Conservation (phyloP, 2,888 invertebrate genomes). For the Branchipolynoe longqiensis region DNA sequence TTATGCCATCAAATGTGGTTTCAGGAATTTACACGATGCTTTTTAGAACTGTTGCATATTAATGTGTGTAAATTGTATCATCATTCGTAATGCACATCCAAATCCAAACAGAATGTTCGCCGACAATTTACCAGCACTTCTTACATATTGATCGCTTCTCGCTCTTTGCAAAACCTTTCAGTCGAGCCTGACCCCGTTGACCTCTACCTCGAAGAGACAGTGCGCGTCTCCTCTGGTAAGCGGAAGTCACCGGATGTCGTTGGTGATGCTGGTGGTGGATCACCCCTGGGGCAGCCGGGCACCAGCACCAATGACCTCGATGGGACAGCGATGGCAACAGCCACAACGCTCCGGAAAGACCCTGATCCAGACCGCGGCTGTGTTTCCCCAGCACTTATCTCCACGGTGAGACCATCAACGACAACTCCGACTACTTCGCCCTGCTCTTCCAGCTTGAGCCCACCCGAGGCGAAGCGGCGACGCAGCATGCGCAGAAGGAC, state of each 20-base stretch:
- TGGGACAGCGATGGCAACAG: not conserved
- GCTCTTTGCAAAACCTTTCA: conserved; percentile 24
- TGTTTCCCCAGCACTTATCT: not conserved
- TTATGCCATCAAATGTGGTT: too few relatives aligned
- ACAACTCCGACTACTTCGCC: not conserved
- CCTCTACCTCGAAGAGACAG: conserved; percentile 65
- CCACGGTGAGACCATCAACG: not conserved
- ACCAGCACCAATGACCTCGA: not conserved
- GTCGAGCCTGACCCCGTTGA: conserved; percentile 68
- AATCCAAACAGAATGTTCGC: too few relatives aligned
- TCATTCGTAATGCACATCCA: too few relatives aligned
- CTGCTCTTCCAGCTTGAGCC: too few relatives aligned
- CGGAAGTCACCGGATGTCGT: not conserved
- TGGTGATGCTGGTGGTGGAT: not conserved
- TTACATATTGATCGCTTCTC: not conserved
- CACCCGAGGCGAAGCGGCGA: not conserved
- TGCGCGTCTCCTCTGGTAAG: conserved; percentile 28
- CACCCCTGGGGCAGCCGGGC: not conserved
- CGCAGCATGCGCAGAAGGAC: not conserved
- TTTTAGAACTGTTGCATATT: too few relatives aligned
- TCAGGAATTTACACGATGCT: too few relatives aligned
- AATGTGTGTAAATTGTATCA: too few relatives aligned
- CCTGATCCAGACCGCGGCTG: too few relatives aligned
- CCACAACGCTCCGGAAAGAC: too few relatives aligned
- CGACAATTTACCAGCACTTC: not conserved